Conservation (phyloP, 2,797 vertebrate genomes). For the Pangasius larnaudii region DNA sequence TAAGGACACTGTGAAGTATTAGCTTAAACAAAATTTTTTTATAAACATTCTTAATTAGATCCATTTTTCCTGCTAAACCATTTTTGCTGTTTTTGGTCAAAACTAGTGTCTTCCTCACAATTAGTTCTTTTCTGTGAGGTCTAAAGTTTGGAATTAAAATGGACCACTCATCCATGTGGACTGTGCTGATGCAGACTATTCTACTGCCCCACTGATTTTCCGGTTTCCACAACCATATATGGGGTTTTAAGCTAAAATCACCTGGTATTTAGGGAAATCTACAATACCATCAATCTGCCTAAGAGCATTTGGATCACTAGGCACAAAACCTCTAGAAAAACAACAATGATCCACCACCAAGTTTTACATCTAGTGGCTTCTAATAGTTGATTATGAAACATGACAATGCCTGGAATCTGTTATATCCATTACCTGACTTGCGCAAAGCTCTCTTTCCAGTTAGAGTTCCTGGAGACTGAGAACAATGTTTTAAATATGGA, state of each 20-base stretch:
- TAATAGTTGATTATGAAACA: constrained; percentile 5
- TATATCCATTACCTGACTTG: constrained; percentile 2
- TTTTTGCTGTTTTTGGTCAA: not conserved
- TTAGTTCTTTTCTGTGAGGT: not conserved
- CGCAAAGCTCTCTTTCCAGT: not conserved
- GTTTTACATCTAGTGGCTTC: not conserved
- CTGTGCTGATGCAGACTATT: not conserved
- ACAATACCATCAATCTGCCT: not conserved
- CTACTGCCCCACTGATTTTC: not conserved
- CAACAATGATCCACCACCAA: not conserved
- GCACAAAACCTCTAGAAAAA: not conserved
- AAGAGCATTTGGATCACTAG: not conserved
- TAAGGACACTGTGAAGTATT: not conserved
- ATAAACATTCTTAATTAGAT: not conserved
- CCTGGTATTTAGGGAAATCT: not conserved
- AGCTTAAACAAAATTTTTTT: not conserved
- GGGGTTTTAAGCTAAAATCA: not conserved
- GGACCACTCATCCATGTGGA: not conserved
- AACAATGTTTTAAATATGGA: not conserved
- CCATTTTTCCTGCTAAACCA: not conserved
- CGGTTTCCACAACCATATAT: not conserved
- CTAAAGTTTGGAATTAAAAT: not conserved
- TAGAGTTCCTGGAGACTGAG: not conserved
- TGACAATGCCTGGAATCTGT: constrained; percentile 2
- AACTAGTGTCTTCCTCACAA: not conserved